A percentile compares a stretch with the other conserved stretches of the same genome.
These are phyloP conservation scores for Okamejei kenojei DNA, from an alignment of 2,797 vertebrate species.

Conservation along the genomic window DNA sequence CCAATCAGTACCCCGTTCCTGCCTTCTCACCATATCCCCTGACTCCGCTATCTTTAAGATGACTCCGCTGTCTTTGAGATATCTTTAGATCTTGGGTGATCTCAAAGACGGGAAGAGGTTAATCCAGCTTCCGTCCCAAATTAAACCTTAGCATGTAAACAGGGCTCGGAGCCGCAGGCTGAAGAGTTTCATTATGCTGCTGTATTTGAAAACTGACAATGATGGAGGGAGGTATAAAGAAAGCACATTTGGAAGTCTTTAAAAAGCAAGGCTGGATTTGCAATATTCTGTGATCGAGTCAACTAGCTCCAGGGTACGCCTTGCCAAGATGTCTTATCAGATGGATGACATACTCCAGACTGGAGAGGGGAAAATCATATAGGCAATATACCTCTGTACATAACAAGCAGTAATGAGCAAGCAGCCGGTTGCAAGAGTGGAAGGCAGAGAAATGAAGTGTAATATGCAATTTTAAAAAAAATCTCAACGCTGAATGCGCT, in stretches of 20 bases:
- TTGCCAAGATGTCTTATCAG: conserved; percentile 29
- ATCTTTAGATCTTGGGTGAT: not conserved
- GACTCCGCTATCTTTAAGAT: too few relatives aligned
- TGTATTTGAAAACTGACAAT: conserved; percentile 34
- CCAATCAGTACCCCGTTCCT: too few relatives aligned
- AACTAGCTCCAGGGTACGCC: conserved; percentile 27
- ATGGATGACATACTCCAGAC: conserved; percentile 31
- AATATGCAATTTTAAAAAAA: not conserved
- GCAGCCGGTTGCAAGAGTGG: not conserved
- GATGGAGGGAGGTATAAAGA: conserved; percentile 33
- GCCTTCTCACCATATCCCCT: too few relatives aligned
- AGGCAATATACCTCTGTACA: conserved; percentile 14
- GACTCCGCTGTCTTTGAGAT: too few relatives aligned
- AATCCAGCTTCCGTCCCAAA: conserved; percentile 24
- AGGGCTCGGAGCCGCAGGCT: not conserved
- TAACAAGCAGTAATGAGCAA: conserved; percentile 33
- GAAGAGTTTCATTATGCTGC: conserved; percentile 36
- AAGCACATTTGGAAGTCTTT: conserved; percentile 38
- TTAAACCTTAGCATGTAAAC: conserved; percentile 33
- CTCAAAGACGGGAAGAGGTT: not conserved
- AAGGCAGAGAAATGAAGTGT: conserved; percentile 19
- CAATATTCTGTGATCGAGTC: conserved; percentile 35
- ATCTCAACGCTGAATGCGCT: not conserved
- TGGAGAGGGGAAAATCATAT: conserved; percentile 17
- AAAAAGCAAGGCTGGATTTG: conserved; percentile 35